These are phyloP conservation scores for Lepidurus arcticus DNA, from an alignment of 1,140 invertebrate species.

Conservation along the genomic window DNA sequence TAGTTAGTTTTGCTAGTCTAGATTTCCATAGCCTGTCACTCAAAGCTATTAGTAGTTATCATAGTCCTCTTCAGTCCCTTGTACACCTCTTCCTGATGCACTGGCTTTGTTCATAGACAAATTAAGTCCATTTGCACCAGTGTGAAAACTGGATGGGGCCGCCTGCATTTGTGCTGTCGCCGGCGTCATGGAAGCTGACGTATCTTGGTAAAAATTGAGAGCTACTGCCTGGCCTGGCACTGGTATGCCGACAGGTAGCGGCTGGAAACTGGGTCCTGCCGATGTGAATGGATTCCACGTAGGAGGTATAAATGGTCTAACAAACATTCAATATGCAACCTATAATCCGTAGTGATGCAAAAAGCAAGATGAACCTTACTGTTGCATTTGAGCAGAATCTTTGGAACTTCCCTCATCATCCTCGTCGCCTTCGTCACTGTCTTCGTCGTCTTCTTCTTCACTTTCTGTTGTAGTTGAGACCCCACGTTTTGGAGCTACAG, in stretches of 20 bases:
- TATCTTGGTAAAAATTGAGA: conserved; percentile 22
- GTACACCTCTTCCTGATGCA: background rate
- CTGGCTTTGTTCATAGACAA: conserved; percentile 21
- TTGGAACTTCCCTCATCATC: conserved; percentile 27
- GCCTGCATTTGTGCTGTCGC: background rate
- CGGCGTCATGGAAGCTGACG: conserved; percentile 6
- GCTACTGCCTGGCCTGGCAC: background rate
- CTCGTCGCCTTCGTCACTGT: conserved; percentile 30
- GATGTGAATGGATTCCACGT: background rate
- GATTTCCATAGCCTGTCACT: background rate
- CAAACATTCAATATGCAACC: no score
- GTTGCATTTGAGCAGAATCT: conserved; percentile 14
- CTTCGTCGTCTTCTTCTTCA: conserved; percentile 27
- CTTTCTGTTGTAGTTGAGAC: conserved; percentile 19
- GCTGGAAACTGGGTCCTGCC: conserved; percentile 4
- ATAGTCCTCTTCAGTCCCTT: background rate
- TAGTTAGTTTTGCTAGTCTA: conserved; percentile 7
- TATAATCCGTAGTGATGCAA: background rate
- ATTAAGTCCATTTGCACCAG: conserved; percentile 3
- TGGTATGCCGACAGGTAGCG: background rate
- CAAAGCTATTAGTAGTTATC: background rate
- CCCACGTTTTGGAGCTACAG: conserved; percentile 19
- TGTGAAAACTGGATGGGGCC: background rate
- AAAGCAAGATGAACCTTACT: background rate
- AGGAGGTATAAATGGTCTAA: conserved; percentile 4